Evolutionary conservation across 1,140 invertebrate species (phyloP).

Genomic region (Zelostemma sp.): DNA sequence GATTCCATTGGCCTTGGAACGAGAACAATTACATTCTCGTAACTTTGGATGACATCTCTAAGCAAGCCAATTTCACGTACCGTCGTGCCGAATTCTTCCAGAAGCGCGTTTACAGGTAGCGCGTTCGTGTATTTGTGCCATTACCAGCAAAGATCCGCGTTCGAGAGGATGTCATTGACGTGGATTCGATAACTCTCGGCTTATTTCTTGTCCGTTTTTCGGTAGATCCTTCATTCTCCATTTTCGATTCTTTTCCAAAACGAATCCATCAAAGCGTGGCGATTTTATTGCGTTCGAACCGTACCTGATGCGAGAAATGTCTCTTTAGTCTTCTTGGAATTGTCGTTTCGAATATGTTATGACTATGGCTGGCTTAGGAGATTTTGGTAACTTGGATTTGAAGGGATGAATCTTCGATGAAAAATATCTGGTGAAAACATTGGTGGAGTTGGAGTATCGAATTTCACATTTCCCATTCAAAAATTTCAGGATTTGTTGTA

Average conservation of each 20-base stretch:
- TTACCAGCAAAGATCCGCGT: neutral
- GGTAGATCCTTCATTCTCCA: neutral
- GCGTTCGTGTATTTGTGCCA: neutral
- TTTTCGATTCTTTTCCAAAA: neutral
- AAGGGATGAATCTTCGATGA: neutral
- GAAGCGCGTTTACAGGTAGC: slow-evolving; percentile 6
- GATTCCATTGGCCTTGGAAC: slow-evolving; percentile 29
- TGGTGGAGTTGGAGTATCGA: neutral
- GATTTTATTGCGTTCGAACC: neutral
- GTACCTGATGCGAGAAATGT: neutral
- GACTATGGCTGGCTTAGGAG: neutral
- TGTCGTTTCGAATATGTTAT: neutral
- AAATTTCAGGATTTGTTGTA: no score
- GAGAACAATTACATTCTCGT: slow-evolving; percentile 42
- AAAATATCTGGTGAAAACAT: neutral
- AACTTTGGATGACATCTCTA: slow-evolving; percentile 42
- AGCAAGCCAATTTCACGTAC: slow-evolving; percentile 39
- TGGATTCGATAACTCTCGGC: neutral
- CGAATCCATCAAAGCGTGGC: slow-evolving; percentile 1
- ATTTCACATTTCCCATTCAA: no score
- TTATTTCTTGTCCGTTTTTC: neutral
- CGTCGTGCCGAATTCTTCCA: slow-evolving; percentile 23
- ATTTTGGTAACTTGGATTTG: neutral
- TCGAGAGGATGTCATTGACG: slow-evolving; percentile 1
- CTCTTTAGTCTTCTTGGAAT: neutral